A percentile compares a stretch with the other conserved stretches of the same genome.
Evolutionary conservation across 2,113 vertebrate species (phyloP).

Genomic region (Calyptomena viridis): DNA sequence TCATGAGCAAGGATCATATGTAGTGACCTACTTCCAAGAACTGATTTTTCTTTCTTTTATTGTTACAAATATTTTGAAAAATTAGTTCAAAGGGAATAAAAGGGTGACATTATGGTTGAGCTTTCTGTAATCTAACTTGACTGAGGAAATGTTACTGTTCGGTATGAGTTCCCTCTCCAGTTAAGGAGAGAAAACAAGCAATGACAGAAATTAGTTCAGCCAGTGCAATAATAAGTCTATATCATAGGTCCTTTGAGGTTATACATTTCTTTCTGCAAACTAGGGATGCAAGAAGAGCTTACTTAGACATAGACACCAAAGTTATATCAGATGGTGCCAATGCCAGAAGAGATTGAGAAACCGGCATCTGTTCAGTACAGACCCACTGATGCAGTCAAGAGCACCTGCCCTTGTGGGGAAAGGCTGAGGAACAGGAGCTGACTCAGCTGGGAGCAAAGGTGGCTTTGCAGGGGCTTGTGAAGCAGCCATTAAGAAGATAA

Average conservation of each 20-base stretch:
- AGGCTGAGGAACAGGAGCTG: neutral
- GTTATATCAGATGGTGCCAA: neutral
- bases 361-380: neutral
- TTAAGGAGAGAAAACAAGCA: neutral
- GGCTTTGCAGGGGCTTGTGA: rapidly evolving
- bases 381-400: neutral
- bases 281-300: neutral
- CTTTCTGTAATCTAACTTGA: neutral
- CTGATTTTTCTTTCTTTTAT: neutral
- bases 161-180: neutral
- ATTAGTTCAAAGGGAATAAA: neutral
- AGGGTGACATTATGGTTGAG: neutral
- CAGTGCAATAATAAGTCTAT: neutral
- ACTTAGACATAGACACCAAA: neutral
- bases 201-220: neutral
- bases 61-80: neutral
- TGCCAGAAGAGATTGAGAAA: neutral
- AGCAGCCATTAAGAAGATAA: neutral
- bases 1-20: neutral
- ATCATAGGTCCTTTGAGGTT: neutral
- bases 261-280: neutral
- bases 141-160: neutral
- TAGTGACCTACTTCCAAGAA: neutral
- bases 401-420: neutral
- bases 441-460: neutral